Evolutionary conservation across 2,888 invertebrate species (phyloP).

Genomic region (Lagria hirta): DNA sequence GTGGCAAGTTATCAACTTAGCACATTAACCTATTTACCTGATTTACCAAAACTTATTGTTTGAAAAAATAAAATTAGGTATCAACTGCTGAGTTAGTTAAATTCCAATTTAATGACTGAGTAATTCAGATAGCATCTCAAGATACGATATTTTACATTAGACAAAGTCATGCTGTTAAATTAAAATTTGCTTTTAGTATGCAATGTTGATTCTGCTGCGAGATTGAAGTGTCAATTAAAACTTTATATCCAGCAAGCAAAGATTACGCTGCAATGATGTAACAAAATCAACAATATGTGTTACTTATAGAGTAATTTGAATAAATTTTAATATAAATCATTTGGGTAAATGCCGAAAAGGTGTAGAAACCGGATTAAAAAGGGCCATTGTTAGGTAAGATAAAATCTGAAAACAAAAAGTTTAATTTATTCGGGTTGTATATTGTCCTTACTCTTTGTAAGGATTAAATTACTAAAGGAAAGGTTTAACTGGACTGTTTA

Average conservation of each 20-base stretch:
- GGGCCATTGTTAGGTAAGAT: conserved; percentile 38
- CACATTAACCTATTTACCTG: too few species aligned
- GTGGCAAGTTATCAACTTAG: too few species aligned
- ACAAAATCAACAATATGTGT: conserved; percentile 23
- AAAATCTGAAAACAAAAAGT: conserved; percentile 45
- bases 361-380: conserved; percentile 39
- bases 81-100: too few species aligned
- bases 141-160: too few species aligned
- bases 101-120: too few species aligned
- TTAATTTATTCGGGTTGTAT: conserved; percentile 44
- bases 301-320: conserved; percentile 27
- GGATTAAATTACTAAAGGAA: conserved; percentile 41
- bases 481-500: conserved; percentile 41
- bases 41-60: too few species aligned
- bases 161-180: too few species aligned
- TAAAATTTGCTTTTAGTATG: too few species aligned
- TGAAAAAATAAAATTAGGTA: too few species aligned
- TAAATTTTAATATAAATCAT: conserved; percentile 36
- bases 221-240: conserved; percentile 28
- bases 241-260: conserved; percentile 20
- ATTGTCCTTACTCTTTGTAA: conserved; percentile 40
- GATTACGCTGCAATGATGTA: conserved; percentile 1
- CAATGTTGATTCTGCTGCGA: too few species aligned
- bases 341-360: conserved; percentile 27
- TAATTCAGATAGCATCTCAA: too few species aligned